Base-by-base conservation (phyloP, 2,113 vertebrate genomes). In the Pachypanchax playfairii region DNA sequence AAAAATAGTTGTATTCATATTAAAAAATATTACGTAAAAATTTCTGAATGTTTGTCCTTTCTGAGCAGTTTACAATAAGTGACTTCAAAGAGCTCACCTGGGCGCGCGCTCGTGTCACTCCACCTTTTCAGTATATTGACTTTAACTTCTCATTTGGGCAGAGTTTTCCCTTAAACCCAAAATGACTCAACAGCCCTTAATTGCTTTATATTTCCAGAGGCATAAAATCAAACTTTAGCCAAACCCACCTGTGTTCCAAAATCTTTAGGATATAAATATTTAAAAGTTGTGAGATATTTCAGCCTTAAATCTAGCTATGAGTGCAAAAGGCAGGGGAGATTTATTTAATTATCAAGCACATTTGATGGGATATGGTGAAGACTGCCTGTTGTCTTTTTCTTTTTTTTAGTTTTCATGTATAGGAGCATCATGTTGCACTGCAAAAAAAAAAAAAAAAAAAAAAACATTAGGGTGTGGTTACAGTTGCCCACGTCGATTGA, bases 231-330 rank as follows among this genome's bases (percentile, higher is more conserved):
- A 78, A 65, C 70, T 1, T 9, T n/a, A n/a, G n/a, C n/a, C n/a
- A n/a, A n/a, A n/a, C 31, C 62, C 29, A 52, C 73, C 85, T 89
- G 88, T 89, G 87, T 90, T 84, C 72, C 75, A 73, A 67, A 58
- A 12, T 77, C 79, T 64, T 87, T 90, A n/a, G n/a, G n/a, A n/a
- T n/a, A 86, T 77, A 84, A 84, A 86, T 85, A 88, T 88, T 87
- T 88, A 89, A 80, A 86, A 88, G 83, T 90, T 93, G 92, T 98
- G n/a, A n/a, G n/a, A n/a, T n/a, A n/a, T n/a, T n/a, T n/a, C n/a
- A n/a, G n/a, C n/a, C n/a, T n/a, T n/a, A n/a, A n/a, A n/a, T n/a
- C n/a, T n/a, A n/a, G n/a, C n/a, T n/a, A n/a, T n/a, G n/a, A n/a
- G n/a, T n/a, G n/a, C 93, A 87, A 33, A 91, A 89, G 94, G 95